Evolutionary conservation across 2,888 invertebrate genomes (phyloP).

Genomic region (Heteromurus nitidus): DNA sequence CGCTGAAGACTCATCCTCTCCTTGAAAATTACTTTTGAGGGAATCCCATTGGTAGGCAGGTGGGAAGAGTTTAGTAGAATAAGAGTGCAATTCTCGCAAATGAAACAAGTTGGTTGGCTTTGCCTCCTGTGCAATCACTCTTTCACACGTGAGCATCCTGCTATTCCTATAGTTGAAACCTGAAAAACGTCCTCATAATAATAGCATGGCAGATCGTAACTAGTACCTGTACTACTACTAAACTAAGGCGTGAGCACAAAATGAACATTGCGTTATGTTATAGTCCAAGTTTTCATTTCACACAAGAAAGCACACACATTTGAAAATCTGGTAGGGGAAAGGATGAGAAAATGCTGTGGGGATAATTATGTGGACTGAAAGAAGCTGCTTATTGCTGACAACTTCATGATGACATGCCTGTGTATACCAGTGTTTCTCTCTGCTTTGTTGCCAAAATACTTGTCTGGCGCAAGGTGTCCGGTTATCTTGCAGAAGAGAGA

Average conservation of each 20-base stretch:
- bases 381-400: constrained; percentile 1
- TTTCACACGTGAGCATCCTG: neutral
- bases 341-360: neutral
- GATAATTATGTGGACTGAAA: neutral
- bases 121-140: constrained; percentile 23
- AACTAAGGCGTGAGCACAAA: too few species aligned
- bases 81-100: constrained; percentile 54
- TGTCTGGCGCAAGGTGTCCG: neutral
- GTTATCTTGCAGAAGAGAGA: neutral
- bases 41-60: constrained; percentile 58
- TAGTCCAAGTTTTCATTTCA: too few species aligned
- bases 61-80: constrained; percentile 52
- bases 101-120: constrained; percentile 61
- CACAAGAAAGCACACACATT: neutral
- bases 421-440: neutral
- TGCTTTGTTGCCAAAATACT: neutral
- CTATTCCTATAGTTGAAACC: too few species aligned
- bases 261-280: too few species aligned
- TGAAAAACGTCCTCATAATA: neutral
- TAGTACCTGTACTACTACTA: too few species aligned
- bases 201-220: too few species aligned
- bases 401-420: constrained; percentile 15
- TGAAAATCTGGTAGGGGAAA: neutral
- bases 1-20: neutral
- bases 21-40: constrained; percentile 59